Evolutionary conservation across 2,888 invertebrate species (phyloP), one percentile per base, ranked within the genome.

Genomic region (Augiades crinisus): DNA sequence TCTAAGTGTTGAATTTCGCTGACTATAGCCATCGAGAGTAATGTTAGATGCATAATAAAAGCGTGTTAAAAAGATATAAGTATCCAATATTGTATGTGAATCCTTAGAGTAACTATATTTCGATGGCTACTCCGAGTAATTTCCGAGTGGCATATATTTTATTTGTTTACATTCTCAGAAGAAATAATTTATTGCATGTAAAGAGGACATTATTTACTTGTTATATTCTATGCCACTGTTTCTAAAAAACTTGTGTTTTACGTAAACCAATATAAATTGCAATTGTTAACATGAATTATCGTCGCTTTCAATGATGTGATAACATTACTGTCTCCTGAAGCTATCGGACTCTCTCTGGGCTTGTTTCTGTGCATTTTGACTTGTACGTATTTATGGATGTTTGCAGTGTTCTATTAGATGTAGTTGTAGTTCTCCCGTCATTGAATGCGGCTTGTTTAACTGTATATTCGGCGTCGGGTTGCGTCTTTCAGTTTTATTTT

Each of bases 401-500:
- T 27, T 10, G 27, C 2, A 1, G n/a, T n/a, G 27, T 27, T 27
- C n/a, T n/a, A n/a, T 27, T n/a, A 27, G 27, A 27, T 27, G 10
- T 8, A 3, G 6, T 22, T 6, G 27, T 7, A 19, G 16, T 41
- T 21, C 19, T 34, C 17, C 10, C 14, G 21, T 41, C 24, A 44
- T 38, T 21, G 34, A 44, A 22, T 33, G 44, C 44, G 22, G 30
- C 12, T 37, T 13, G 34, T n/a, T 44, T 16, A 37, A 33, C 27
- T 46, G 43, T 51, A 22, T 21, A 50, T 50, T 54, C 60, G 70
- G 74, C 78, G 79, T 72, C 63, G 78, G 73, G 81, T 79, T 83
- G 79, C 67, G 68, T 81, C 80, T 80, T 75, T 80, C 75, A 78
- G 78, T 77, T 68, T 67, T 77, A 75, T 78, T 78, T 78, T 79